Conservation (phyloP, 2,113 vertebrate species). For the Rynchops niger region DNA sequence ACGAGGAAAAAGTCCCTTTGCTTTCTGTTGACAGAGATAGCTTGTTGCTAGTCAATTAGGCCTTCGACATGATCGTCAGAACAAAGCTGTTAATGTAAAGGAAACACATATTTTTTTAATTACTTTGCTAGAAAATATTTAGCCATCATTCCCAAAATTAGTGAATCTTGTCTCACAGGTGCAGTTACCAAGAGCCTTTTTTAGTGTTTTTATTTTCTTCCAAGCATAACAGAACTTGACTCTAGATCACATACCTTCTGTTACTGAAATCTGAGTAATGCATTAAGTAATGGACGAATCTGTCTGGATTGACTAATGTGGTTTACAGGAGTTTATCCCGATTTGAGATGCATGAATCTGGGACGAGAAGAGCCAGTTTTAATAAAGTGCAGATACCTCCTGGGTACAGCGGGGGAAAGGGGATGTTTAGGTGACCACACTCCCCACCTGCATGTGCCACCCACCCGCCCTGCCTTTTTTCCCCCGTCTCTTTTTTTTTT, state of each 20-base stretch:
- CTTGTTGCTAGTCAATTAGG: constrained; percentile 50
- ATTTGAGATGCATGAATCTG: constrained; percentile 36
- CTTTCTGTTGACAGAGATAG: constrained; percentile 59
- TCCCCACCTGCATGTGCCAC: not conserved
- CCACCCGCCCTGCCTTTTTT: not conserved
- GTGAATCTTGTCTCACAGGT: constrained; percentile 70
- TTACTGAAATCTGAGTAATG: constrained; percentile 71
- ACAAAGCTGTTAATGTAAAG: constrained; percentile 30
- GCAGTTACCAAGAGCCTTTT: constrained; percentile 60
- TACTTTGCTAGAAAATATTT: constrained; percentile 52
- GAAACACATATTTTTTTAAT: constrained; percentile 14
- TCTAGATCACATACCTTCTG: constrained; percentile 65
- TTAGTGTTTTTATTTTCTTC: constrained; percentile 71
- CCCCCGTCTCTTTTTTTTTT: accelerated
- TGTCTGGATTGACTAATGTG: constrained; percentile 57
- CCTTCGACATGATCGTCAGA: constrained; percentile 31
- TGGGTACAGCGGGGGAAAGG: not conserved
- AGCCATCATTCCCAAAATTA: constrained; percentile 34
- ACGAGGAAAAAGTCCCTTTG: constrained; percentile 35
- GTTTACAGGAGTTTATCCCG: constrained; percentile 45
- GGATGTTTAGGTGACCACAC: not conserved
- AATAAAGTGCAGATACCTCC: not conserved
- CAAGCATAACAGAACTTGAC: constrained; percentile 71
- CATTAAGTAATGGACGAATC: constrained; percentile 70
- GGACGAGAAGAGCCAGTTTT: constrained; percentile 19